Evolutionary conservation across 2,113 vertebrate genomes (phyloP), one percentile per base, ranked within the genome.

Genomic region (Uria lomvia): DNA sequence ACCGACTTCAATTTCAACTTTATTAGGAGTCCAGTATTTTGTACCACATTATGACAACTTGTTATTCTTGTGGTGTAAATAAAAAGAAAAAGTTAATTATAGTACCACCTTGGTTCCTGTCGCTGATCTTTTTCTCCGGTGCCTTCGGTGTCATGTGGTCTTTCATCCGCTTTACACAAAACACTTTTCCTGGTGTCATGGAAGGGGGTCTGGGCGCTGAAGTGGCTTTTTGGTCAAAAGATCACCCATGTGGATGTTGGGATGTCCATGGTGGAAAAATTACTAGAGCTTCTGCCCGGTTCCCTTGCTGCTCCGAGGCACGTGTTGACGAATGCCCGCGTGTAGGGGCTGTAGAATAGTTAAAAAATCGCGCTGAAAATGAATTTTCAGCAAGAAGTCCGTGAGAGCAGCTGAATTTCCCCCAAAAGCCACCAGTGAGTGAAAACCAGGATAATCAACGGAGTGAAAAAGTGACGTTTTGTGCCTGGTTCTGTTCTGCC

Each of bases 1-100:
- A 98, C 97, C 94, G 22, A 96, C 97, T 97, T 97, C 96, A 62
- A 97, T 96, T 96, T 97, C 97, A 98, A 97, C 97, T 97, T 97
- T 97, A 95, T 98, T 97, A 98, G 97, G 98, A 98, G 97, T 98
- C 98, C 98, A 98, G 98, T 97, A 97, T 98, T 97, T 97, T 98
- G 98, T 98, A 98, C 97, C 98, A 98, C 97, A 97, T 97, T 97
- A 96, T 97, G 98, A 97, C 97, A 97, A 95, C 98, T 96, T 98
- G 98, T 98, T 98, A 98, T 98, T 98, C 98, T 98, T 97, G 98
- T 98, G 98, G 98, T 98, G 98, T 99, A 98, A 98, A 98, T 98
- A 98, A 98, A 98, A 97, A 97, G 95, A 97, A 97, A 97, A 98
- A 97, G 94, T 97, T 97, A 98, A 97, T 97, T 97, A 97, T 96